These are phyloP conservation scores for Varanus komodoensis DNA, from an alignment of 2,113 vertebrate species.

Conservation along the genomic window DNA sequence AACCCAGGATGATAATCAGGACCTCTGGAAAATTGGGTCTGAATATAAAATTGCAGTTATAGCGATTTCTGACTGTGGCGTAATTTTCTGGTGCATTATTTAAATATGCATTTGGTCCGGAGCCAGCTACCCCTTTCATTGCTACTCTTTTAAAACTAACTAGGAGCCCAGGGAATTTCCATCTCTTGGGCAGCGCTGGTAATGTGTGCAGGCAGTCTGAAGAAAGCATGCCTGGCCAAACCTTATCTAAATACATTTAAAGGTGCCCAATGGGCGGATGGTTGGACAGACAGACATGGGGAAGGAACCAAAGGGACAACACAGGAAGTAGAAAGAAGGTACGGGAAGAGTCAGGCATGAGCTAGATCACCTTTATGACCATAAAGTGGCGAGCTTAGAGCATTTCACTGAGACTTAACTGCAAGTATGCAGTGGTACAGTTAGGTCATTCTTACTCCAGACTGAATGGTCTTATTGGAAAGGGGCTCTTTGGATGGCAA, in stretches of 20 bases:
- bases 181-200: conserved; percentile 56
- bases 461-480: not conserved
- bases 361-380: not conserved
- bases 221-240: conserved; percentile 44
- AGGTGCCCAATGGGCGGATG: not conserved
- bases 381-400: not conserved
- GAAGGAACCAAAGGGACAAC: not conserved
- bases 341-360: not conserved
- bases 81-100: conserved; percentile 62
- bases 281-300: conserved; percentile 31
- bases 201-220: conserved; percentile 47
- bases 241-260: conserved; percentile 45
- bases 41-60: conserved; percentile 65
- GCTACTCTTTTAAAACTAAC: conserved; percentile 69
- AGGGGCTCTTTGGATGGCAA: not conserved
- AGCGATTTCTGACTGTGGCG: conserved; percentile 61
- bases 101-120: conserved; percentile 51
- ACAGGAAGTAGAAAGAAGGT: conserved; percentile 23
- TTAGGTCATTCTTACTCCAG: not conserved
- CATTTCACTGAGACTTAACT: not conserved
- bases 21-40: conserved; percentile 65
- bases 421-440: not conserved
- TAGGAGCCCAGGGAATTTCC: conserved; percentile 66
- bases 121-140: conserved; percentile 48
- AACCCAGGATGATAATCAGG: conserved; percentile 64